Evolutionary conservation across 2,113 vertebrate genomes (phyloP).

Genomic region (Urocynchramus pylzowi): DNA sequence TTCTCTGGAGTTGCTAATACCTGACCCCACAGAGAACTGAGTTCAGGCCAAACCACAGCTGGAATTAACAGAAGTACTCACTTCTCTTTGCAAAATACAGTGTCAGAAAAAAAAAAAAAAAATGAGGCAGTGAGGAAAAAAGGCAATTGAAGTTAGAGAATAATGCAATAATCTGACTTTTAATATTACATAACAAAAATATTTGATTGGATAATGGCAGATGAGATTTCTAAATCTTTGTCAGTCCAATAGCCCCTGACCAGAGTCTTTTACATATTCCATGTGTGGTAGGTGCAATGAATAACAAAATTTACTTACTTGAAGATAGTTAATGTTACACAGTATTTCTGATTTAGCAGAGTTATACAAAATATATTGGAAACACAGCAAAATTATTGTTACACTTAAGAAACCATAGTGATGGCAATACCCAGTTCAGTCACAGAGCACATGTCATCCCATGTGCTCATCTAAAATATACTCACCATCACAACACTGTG

Average conservation of each 20-base stretch:
- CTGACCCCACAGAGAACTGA: neutral
- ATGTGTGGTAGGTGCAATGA: rapidly evolving
- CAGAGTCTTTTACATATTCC: neutral
- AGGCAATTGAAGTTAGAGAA: neutral
- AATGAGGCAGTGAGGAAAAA: neutral
- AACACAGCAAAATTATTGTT: neutral
- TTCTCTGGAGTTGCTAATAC: neutral
- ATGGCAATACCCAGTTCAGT: neutral
- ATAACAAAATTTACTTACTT: neutral
- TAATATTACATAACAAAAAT: neutral
- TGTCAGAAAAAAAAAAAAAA: neutral
- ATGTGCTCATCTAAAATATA: neutral
- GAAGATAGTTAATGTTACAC: neutral
- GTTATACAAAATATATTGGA: neutral
- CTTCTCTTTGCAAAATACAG: neutral
- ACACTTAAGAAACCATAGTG: neutral
- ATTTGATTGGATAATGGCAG: neutral
- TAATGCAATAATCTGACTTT: neutral
- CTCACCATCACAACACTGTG: rapidly evolving
- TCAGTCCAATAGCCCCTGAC: neutral
- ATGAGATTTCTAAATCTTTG: neutral
- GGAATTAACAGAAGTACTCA: neutral
- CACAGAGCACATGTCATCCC: neutral
- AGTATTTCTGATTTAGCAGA: neutral
- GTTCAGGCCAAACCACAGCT: neutral